Evolutionary conservation across 2,888 invertebrate genomes (phyloP).

Genomic region (Netelia fuscicornis): DNA sequence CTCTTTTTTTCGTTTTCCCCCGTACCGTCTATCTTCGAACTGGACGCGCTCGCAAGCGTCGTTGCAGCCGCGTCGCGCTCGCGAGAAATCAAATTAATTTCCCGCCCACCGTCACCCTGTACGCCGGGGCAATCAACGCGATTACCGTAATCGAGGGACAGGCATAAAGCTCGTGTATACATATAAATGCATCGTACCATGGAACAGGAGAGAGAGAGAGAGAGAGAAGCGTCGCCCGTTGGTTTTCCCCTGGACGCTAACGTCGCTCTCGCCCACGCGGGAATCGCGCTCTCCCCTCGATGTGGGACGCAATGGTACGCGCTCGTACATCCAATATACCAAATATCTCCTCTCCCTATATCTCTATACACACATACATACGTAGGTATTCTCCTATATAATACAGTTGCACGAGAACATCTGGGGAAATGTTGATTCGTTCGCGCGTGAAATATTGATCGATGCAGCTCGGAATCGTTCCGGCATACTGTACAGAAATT

Average conservation of each 20-base stretch:
- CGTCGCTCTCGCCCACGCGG: slow-evolving; percentile 36
- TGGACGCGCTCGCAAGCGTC: slow-evolving; percentile 54
- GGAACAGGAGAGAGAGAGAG: background rate
- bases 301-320: slow-evolving; percentile 50
- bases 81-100: slow-evolving; percentile 74
- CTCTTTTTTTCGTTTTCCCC: background rate
- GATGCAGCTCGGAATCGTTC: slow-evolving; percentile 76
- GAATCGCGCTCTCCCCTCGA: slow-evolving; percentile 33
- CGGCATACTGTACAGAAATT: slow-evolving; percentile 72
- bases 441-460: slow-evolving; percentile 74
- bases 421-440: slow-evolving; percentile 64
- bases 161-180: slow-evolving; percentile 26
- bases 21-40: slow-evolving; percentile 6
- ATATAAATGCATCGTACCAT: background rate
- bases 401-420: slow-evolving; percentile 47
- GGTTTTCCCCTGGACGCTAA: slow-evolving; percentile 43
- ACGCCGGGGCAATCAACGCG: slow-evolving; percentile 72
- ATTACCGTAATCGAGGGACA: slow-evolving; percentile 73
- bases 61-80: slow-evolving; percentile 40
- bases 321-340: slow-evolving; percentile 38
- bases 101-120: slow-evolving; percentile 60
- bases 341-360: slow-evolving; percentile 20
- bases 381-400: slow-evolving; percentile 69
- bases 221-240: slow-evolving; percentile 43
- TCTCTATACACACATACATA: slow-evolving; percentile 70